Conservation (phyloP, 2,797 vertebrate genomes). For the Esox masquinongy region DNA sequence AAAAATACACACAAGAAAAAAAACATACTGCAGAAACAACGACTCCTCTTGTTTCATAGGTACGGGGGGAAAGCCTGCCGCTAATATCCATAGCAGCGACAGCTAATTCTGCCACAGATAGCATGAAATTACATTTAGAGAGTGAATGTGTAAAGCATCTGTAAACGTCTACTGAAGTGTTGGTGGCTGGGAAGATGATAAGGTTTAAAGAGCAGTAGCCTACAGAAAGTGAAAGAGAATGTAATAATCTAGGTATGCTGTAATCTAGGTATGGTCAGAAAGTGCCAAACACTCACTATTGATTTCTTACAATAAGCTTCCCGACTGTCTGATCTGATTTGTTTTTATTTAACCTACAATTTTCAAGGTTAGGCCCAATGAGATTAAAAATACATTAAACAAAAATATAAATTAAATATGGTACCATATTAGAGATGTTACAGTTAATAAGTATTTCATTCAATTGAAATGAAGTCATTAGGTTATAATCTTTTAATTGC, state of each 20-base stretch:
- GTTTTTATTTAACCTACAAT: no score
- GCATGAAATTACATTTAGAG: neutral
- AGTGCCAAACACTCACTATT: neutral
- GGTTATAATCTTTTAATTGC: no score
- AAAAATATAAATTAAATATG: no score
- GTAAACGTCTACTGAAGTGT: neutral
- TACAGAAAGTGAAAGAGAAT: neutral
- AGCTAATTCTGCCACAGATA: neutral
- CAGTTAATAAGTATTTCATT: no score
- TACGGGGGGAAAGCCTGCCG: neutral
- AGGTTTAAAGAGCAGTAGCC: neutral
- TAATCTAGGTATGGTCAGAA: neutral
- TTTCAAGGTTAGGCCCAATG: no score
- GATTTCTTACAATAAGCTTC: no score
- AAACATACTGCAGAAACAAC: neutral
- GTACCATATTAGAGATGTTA: no score
- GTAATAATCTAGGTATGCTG: neutral
- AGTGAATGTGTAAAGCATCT: neutral
- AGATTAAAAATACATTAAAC: no score
- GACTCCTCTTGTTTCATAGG: neutral
- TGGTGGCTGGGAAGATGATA: neutral
- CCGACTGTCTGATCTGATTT: no score
- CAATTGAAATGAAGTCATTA: no score
- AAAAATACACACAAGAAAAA: neutral
- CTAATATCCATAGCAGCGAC: neutral